Base-by-base conservation (phyloP, 2,113 vertebrate species). In the Tetrao urogallus region DNA sequence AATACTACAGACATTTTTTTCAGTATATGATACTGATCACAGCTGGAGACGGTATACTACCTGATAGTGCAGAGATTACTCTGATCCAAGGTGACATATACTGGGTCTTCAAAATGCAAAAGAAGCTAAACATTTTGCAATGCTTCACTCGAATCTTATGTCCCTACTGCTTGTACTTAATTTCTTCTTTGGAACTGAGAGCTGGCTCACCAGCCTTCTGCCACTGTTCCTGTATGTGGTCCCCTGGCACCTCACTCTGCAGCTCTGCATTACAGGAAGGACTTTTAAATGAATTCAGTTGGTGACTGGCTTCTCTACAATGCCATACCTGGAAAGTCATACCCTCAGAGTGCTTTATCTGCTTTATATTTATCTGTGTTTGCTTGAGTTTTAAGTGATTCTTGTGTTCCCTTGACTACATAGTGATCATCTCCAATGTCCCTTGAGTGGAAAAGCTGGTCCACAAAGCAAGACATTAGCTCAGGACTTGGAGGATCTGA, bases 181-280 rank as follows among this genome's bases (percentile, higher is more conserved):
- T 57, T 81, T 34, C 8, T 20, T 43, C 38, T 82, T 61, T 82
- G 58, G n/a, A 76, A 32, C 18, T 8, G 11, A 89, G 36, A 61
- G 7, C 19, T 57, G 57, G 9, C 19, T 79, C 69, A 42, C 22
- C 63, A 85, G 34, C 27, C n/a, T 54, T 48, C 82, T 88, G 38
- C 79, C 56, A 18, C 40, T 70, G 30, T 64, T 32, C 24, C 57
- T 52, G n/a, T 2, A 32, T 28, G 56, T 60, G 73, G 32, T 56
- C 8, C 15, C 54, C 27, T 22, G 30, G 52, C 21, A 19, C 0
- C 0, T 11, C 48, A 61, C 3, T 30, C 54, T 40, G 17, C 30
- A 82, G 2, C 11, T 65, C 86, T 73, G 64, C 64, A n/a, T 12
- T n/a, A 13, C 28, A 66, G 36, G 36, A 38, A 80, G 22, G 5